Evolutionary conservation across 64 coral and sea anemone species (phyloP), one percentile per base, ranked within the genome.

Genomic region (Montipora efflorescens): DNA sequence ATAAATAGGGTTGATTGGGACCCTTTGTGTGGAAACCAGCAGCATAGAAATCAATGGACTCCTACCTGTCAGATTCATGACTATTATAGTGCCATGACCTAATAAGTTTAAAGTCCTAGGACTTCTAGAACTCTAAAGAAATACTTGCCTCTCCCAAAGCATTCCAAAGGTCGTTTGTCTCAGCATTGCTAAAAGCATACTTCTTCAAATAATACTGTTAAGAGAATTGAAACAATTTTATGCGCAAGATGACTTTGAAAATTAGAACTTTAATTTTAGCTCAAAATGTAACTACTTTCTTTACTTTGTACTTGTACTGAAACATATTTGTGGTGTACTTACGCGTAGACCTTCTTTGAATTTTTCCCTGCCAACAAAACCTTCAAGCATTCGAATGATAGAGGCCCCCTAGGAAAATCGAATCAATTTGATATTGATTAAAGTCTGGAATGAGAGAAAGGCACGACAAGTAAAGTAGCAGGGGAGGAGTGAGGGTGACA

Each of bases 121-220:
- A 28, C 14, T 2, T 48, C 76, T n/a, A 3, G 6, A 1, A 13
- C 18, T 19, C 5, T 6, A 49, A 23, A 21, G 5, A 13, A n/a
- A 16, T 18, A 79, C 21, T 74, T 90, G 94, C 97, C 78, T 96
- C 77, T 79, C 86, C 95, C 13, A 99, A 90, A 2, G 94, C 97
- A 14, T 80, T 77, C 97, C 97, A 99, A n/a, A 99, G 81, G 64
- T 99, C 97, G 25, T 96, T 94, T 4, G 93, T 95, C 59, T 94
- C 95, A 11, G 97, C 97, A 80, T 91, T 96, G 4, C 79, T 77
- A 67, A 94, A 99, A 61, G 92, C 83, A 50, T 92, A 96, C 46
- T 93, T 96, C 61, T 89, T 84, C 70, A 99, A 90, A 79, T 99
- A 99, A 66, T 96, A 86, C 97, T 99, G 53, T 18, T 74, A 13